These are phyloP conservation scores for Apteryx owenii DNA, from an alignment of 2,113 vertebrate species.

Conservation along the genomic window DNA sequence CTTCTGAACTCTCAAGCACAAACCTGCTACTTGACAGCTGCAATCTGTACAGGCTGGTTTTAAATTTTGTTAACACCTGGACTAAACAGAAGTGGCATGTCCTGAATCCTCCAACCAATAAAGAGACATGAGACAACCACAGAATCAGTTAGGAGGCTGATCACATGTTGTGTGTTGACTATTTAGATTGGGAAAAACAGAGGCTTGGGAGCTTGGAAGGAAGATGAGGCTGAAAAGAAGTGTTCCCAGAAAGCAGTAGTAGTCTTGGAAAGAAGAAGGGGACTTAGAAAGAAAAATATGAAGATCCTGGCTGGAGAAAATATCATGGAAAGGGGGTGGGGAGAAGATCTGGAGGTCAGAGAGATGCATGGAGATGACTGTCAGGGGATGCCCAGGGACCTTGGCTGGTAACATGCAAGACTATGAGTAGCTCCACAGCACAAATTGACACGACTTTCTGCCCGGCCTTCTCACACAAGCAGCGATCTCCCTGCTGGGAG, in stretches of 20 bases:
- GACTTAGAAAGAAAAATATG: background rate
- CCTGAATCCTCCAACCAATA: background rate
- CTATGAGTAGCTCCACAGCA: background rate
- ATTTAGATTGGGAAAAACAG: background rate
- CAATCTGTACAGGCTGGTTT: background rate
- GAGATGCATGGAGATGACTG: background rate
- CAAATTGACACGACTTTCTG: background rate
- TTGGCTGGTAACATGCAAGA: background rate
- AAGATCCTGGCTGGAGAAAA: background rate
- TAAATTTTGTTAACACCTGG: background rate
- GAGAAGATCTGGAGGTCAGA: background rate
- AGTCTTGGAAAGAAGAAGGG: background rate
- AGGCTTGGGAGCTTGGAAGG: too few relatives aligned
- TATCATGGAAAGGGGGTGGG: background rate
- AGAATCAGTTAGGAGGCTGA: background rate
- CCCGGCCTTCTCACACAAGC: background rate
- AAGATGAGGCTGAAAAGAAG: background rate
- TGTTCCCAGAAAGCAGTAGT: background rate
- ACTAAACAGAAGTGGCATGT: background rate
- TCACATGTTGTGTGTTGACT: background rate
- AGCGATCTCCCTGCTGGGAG: background rate
- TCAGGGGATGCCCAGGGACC: background rate
- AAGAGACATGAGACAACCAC: background rate
- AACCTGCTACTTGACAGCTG: background rate
- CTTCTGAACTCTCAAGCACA: background rate